These are phyloP conservation scores for Cirrhinus mrigala DNA, from an alignment of 2,797 vertebrate species.

Conservation along the genomic window DNA sequence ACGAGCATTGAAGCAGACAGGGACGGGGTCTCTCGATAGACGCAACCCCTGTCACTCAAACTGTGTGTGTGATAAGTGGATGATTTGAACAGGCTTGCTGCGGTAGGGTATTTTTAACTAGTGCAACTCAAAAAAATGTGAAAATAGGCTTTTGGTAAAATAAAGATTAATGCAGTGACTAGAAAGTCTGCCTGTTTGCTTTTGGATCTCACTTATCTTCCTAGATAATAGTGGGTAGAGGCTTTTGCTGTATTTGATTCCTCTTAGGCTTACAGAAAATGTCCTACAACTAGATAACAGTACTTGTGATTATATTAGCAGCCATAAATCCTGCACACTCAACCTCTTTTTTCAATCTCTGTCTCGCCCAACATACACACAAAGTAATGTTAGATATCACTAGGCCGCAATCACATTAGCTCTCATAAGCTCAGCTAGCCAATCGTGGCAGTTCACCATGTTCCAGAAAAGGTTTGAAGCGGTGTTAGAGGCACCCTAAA, in stretches of 20 bases:
- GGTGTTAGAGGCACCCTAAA: conserved; percentile 43
- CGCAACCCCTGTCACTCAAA: conserved; percentile 54
- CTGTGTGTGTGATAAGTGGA: conserved; percentile 6
- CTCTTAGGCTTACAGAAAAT: conserved; percentile 41
- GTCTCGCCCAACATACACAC: conserved; percentile 45
- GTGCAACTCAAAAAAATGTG: background rate
- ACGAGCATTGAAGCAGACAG: conserved; percentile 27
- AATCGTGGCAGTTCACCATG: conserved; percentile 36
- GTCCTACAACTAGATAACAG: conserved; percentile 49
- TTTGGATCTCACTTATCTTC: conserved; percentile 31
- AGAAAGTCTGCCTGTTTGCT: conserved; percentile 25
- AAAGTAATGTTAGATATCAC: conserved; percentile 45
- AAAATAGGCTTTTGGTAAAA: conserved; percentile 28
- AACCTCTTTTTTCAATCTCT: conserved; percentile 46
- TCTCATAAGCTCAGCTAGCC: conserved; percentile 44
- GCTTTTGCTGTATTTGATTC: conserved; percentile 35
- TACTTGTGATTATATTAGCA: conserved; percentile 51
- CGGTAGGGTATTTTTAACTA: conserved; percentile 23
- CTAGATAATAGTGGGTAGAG: conserved; percentile 29
- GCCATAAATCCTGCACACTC: conserved; percentile 43
- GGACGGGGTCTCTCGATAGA: conserved; percentile 45
- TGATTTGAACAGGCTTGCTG: background rate
- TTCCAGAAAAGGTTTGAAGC: conserved; percentile 44
- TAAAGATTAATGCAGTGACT: conserved; percentile 24
- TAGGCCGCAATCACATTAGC: conserved; percentile 51